Evolutionary conservation across 1,140 invertebrate genomes (phyloP), one percentile per base, ranked within the genome.

Genomic region (Pentalonia nigronervosa): DNA sequence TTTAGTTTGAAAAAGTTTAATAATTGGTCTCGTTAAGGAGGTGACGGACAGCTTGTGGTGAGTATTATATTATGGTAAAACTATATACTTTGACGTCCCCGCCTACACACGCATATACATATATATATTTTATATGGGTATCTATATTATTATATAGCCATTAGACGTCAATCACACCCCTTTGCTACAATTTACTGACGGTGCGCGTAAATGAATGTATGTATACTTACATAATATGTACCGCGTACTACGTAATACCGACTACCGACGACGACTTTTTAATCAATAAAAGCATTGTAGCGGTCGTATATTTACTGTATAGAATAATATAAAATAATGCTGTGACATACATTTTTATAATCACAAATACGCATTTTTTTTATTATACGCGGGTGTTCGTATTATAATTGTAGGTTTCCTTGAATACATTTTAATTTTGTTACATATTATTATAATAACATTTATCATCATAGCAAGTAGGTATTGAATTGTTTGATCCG

Each of bases 1-100:
- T 86, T 86, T 86, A 14, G 84, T 86, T 86, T 2, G 41, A 30
- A 86, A 86, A 86, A 47, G 25, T 41, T 45, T 47, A 47, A 86
- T 86, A 47, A 86, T 86, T 86, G 84, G 84, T 86, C 45, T 86
- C 45, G 84, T 45, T 86, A 86, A 45, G 41, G 84, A 86, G 84
- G 84, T 41, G 84, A 86, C 84, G 84, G 36, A 86, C 84, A 45
- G 84, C 36, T 86, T 86, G 84, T 17, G 41, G 23, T n/a, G 30
- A 76, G 60, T 76, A 76, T 76, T 76, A 76, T 76, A 76, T 76
- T 76, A 76, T 76, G 23, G 84, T 86, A 45, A 86, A 86, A 86
- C 25, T 48, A 48, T 86, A 86, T 47, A 14, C 45, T 86, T 6
- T 86, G 41, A 86, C 83, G 84, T 30, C 23, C 45, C 11, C 11